These are phyloP conservation scores for Chionis minor DNA, from an alignment of 2,113 vertebrate species.

Conservation along the genomic window DNA sequence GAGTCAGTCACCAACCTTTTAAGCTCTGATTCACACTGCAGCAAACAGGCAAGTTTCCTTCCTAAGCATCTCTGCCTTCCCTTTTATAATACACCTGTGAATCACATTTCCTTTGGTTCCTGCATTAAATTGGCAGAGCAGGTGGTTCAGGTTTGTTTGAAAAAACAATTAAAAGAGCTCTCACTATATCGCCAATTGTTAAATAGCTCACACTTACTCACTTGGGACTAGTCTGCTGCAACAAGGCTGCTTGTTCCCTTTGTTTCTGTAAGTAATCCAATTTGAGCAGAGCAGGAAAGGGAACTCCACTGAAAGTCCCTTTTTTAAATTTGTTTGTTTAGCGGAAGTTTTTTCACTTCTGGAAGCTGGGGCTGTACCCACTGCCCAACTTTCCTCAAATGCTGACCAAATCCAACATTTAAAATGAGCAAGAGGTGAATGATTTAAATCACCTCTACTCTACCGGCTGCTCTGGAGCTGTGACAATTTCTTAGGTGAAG, in stretches of 20 bases:
- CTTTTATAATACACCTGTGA: neutral
- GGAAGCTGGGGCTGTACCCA: neutral
- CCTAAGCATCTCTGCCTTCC: neutral
- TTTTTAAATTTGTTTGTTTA: neutral
- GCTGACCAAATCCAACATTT: neutral
- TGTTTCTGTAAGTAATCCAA: neutral
- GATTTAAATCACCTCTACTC: neutral
- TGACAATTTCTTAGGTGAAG: neutral
- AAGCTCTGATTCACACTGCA: accelerated
- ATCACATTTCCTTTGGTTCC: neutral
- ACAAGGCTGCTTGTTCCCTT: neutral
- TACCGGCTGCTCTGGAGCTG: neutral
- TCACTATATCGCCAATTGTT: neutral
- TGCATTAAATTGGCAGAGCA: neutral
- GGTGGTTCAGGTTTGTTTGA: neutral
- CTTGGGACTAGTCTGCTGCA: neutral
- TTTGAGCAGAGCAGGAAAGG: neutral
- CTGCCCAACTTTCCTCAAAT: neutral
- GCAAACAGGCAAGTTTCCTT: accelerated
- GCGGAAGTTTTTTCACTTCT: neutral
- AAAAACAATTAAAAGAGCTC: neutral
- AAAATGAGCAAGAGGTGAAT: neutral
- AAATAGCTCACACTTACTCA: neutral
- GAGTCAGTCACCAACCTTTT: accelerated
- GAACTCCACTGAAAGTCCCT: neutral